Base-by-base conservation (phyloP, 2,797 vertebrate genomes). In the Myoxocephalus aenaeus region DNA sequence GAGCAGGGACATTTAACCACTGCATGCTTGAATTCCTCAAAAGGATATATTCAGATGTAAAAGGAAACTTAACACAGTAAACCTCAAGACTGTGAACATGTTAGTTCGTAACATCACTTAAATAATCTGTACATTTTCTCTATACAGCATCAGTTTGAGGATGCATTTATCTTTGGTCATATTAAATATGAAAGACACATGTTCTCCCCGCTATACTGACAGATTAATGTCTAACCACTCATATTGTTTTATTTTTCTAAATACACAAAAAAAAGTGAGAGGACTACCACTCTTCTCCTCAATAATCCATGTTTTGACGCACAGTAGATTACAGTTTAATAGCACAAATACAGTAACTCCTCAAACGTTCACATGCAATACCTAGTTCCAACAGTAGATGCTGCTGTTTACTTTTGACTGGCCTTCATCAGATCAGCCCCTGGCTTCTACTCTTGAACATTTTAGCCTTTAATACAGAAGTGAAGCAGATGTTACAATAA, bases 391-490 rank as follows among this genome's bases (percentile, higher is more conserved):
- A 7, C 81, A 77, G 54, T 81, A 75, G 78, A 63, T 81, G 66
- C 73, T 75, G 44, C 46, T 78, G 25, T 76, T 67, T 36, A 27
- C 65, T 61, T 65, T 46, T 5, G 7, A 77, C 34, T 68, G 42
- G 15, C 15, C 22, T 66, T 42, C 18, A 29, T 62, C 15, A 44
- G 27, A 12, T 29, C 57, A 3, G 5, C 11, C 54, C 18, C 20
- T 42, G 20, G 11, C n/a, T 40, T 53, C 53, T 12, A 29, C 48
- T 48, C 12, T 7, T 18, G 29, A 27, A 3, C 18, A 27, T 34
- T n/a, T 29, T 7, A 42, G 32, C 29, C 7, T 29, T 5, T 25
- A 29, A 6, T 32, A 7, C 12, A 22, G 5, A 56, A 44, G 44
- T 15, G 4, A 69, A 65, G 44, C 44, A 25, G 15, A 15, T 17